A percentile compares a stretch with the other conserved stretches of the same genome.
phyloP scores from a whole-genome alignment of 1,140 invertebrate genomes.

The Drosophila nannoptera region DNA sequence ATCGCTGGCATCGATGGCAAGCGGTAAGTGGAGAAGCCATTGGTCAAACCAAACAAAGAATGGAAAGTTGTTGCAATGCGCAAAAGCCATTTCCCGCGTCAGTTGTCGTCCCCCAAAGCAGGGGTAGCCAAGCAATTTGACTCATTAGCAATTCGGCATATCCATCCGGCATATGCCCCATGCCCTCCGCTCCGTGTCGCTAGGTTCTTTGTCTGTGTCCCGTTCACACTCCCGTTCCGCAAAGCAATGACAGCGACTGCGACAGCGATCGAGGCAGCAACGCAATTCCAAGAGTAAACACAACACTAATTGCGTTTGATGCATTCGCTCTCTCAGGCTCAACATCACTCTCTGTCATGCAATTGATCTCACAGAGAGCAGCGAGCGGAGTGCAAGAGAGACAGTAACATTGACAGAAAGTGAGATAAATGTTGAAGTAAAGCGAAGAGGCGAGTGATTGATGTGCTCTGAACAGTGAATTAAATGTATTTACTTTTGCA shows the following conservation, averaged over 20 bases:
- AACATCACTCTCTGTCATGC: conserved; percentile 4
- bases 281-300: conserved; percentile 46
- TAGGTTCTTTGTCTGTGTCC: conserved; percentile 64
- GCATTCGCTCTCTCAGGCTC: conserved; percentile 22
- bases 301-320: conserved; percentile 56
- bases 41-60: conserved; percentile 43
- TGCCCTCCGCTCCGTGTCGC: conserved; percentile 25
- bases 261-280: conserved; percentile 22
- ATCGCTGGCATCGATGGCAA: conserved; percentile 84
- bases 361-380: conserved; percentile 15
- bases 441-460: conserved; percentile 18
- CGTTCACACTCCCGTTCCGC: conserved; percentile 32
- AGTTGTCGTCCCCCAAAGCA: too few relatives aligned
- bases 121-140: conserved; percentile 9
- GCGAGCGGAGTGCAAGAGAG: conserved; percentile 1
- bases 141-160: conserved; percentile 43
- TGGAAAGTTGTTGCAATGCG: conserved; percentile 48
- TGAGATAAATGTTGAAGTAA: neutral
- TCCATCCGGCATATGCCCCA: conserved; percentile 23
- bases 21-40: conserved; percentile 79
- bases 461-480: conserved; percentile 30
- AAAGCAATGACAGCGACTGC: conserved; percentile 12
- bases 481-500: neutral
- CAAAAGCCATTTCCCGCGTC: conserved; percentile 10
- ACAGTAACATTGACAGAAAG: neutral